Evolutionary conservation across 2,113 vertebrate genomes (phyloP).

Genomic region (Sapajus apella): DNA sequence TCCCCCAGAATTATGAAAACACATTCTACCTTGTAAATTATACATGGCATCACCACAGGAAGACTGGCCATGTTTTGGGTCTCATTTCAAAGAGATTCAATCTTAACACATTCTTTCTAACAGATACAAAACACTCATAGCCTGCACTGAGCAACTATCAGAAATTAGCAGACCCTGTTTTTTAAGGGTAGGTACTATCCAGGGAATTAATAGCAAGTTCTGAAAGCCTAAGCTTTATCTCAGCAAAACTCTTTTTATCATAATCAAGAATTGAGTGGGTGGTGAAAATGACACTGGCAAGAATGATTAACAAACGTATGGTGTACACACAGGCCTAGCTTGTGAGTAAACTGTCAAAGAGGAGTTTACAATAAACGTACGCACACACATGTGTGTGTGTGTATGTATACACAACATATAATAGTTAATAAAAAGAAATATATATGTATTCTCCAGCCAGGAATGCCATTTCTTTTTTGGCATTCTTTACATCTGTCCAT

Average conservation of each 20-base stretch:
- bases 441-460: neutral
- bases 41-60: neutral
- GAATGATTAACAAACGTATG: neutral
- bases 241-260: neutral
- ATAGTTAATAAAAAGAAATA: too few species aligned
- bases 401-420: too few species aligned
- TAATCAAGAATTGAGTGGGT: neutral
- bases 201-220: neutral
- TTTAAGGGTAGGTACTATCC: neutral
- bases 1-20: conserved; percentile 17
- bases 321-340: fast-evolving
- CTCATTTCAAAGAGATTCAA: neutral
- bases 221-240: neutral
- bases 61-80: neutral
- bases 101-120: conserved; percentile 28
- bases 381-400: too few species aligned
- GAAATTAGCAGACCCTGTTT: neutral
- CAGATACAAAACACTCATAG: neutral
- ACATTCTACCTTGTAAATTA: conserved; percentile 54
- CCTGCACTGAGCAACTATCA: neutral
- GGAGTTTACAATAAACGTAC: neutral
- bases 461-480: neutral
- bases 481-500: neutral
- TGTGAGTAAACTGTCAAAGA: neutral
- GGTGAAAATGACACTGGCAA: neutral